Percentiles rank a stretch among this genome's conserved stretches.
Conservation (phyloP, 2,113 vertebrate species). For the Oncorhynchus kisutch region DNA sequence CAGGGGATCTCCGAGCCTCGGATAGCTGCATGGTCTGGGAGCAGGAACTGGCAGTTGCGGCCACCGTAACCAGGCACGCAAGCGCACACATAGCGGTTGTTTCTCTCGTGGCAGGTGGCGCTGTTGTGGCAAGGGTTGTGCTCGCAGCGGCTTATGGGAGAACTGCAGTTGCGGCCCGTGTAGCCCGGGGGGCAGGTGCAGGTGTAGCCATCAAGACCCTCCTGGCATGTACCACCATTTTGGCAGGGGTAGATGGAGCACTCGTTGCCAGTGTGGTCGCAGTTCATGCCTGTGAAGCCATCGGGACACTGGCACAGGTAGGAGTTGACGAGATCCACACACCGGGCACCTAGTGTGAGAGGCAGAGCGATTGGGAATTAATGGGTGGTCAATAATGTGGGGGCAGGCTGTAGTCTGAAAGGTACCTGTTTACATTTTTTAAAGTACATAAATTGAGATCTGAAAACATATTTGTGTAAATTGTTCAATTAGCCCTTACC, state of each 20-base stretch:
- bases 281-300: slow-evolving; percentile 90
- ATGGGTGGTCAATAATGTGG: neutral
- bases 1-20: slow-evolving; percentile 82
- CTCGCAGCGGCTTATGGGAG: slow-evolving; percentile 84
- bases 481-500: slow-evolving; percentile 74
- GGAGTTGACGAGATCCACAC: slow-evolving; percentile 88
- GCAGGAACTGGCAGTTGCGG: slow-evolving; percentile 93
- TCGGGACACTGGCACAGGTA: slow-evolving; percentile 91
- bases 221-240: slow-evolving; percentile 92
- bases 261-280: slow-evolving; percentile 79
- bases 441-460: no score
- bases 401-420: neutral
- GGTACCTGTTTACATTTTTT: no score
- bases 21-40: slow-evolving; percentile 79
- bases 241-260: slow-evolving; percentile 88
- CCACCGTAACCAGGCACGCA: slow-evolving; percentile 89
- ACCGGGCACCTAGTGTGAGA: slow-evolving; percentile 82
- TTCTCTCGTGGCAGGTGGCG: slow-evolving; percentile 91
- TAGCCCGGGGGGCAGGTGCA: slow-evolving; percentile 94
- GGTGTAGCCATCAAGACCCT: slow-evolving; percentile 82
- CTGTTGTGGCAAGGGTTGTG: slow-evolving; percentile 95
- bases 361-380: neutral
- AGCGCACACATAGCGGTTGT: slow-evolving; percentile 87
- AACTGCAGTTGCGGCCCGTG: slow-evolving; percentile 90
- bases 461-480: no score